These are phyloP conservation scores for Malthinus flaveolus DNA, from an alignment of 2,888 invertebrate genomes.

Conservation along the genomic window DNA sequence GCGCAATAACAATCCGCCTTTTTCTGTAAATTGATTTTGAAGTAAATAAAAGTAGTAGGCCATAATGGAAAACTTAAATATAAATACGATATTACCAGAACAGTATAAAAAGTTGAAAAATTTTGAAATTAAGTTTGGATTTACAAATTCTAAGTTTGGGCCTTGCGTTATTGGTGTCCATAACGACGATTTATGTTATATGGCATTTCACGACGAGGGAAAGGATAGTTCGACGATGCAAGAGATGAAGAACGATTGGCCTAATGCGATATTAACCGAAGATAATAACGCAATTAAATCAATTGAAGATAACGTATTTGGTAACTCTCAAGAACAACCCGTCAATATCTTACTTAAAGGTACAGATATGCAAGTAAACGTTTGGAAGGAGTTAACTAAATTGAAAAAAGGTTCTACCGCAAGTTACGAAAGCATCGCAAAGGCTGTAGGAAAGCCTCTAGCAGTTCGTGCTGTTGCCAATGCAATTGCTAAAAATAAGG, in stretches of 20 bases:
- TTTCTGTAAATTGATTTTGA: too few relatives aligned
- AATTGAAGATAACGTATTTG: conserved; percentile 33
- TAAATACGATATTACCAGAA: conserved; percentile 26
- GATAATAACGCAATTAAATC: conserved; percentile 33
- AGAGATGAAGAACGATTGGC: conserved; percentile 40
- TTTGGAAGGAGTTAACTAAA: conserved; percentile 47
- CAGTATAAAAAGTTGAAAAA: conserved; percentile 36
- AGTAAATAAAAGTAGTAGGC: too few relatives aligned
- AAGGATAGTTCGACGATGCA: conserved; percentile 35
- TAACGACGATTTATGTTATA: conserved; percentile 38
- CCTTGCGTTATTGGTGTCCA: conserved; percentile 40
- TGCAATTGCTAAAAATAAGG: conserved; percentile 48
- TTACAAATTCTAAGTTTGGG: conserved; percentile 39
- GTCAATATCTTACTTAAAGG: conserved; percentile 43
- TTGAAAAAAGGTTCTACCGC: conserved; percentile 44
- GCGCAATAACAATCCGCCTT: too few relatives aligned
- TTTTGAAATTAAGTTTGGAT: conserved; percentile 39
- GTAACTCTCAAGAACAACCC: conserved; percentile 7
- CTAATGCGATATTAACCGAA: conserved; percentile 38
- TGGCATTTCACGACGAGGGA: conserved; percentile 38
- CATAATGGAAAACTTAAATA: conserved; percentile 4
- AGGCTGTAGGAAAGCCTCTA: conserved; percentile 44
- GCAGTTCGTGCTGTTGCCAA: conserved; percentile 50
- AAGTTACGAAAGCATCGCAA: conserved; percentile 47
- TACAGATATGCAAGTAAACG: conserved; percentile 46